These are phyloP conservation scores for Leistus spinibarbis DNA, from an alignment of 2,888 invertebrate genomes.

Conservation along the genomic window DNA sequence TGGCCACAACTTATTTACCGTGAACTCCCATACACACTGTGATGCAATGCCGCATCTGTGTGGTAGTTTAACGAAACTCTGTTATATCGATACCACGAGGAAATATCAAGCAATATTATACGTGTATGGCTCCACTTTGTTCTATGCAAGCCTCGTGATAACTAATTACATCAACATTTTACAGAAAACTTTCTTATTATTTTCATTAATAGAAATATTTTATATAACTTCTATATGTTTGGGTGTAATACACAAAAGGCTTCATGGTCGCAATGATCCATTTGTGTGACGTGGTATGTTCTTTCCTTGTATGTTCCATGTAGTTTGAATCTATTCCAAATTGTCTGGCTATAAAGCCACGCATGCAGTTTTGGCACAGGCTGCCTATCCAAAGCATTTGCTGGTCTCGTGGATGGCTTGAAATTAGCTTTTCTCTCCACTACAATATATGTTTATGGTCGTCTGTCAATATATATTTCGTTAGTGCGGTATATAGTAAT, in stretches of 20 bases:
- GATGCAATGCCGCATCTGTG: background rate
- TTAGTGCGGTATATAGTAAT: constrained; percentile 14
- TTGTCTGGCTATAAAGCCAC: constrained; percentile 21
- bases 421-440: constrained; percentile 20
- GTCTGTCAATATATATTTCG: constrained; percentile 36
- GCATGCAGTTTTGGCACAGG: constrained; percentile 27
- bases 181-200: no score
- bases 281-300: background rate
- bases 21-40: background rate
- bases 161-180: no score
- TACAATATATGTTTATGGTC: constrained; percentile 34
- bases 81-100: background rate
- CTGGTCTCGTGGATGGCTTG: background rate
- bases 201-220: no score
- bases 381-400: background rate
- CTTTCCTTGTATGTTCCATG: background rate
- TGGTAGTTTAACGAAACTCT: background rate
- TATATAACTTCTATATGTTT: no score
- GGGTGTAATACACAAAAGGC: background rate
- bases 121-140: no score
- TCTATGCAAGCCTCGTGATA: no score
- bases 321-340: constrained; percentile 33
- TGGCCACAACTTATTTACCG: background rate
- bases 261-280: background rate
- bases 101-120: background rate